Evolutionary conservation across 2,888 invertebrate species (phyloP).

Genomic region (Apodemia duryi): DNA sequence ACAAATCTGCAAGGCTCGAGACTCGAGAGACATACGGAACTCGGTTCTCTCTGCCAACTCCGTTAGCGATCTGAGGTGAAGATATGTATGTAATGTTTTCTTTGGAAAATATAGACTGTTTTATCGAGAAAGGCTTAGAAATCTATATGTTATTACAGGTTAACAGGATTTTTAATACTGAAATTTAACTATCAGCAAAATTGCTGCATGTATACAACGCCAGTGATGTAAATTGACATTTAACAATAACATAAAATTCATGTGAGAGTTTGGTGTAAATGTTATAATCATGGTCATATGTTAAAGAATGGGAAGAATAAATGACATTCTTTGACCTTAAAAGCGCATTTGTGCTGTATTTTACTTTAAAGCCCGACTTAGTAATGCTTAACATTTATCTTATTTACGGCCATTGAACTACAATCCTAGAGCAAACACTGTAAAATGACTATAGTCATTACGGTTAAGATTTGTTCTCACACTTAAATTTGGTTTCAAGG

Average conservation of each 20-base stretch:
- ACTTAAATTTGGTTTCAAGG: conserved; percentile 5
- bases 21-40: too few relatives aligned
- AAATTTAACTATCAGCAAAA: too few relatives aligned
- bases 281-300: background rate
- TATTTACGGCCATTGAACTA: conserved; percentile 1
- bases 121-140: too few relatives aligned
- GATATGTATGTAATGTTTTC: too few relatives aligned
- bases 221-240: too few relatives aligned
- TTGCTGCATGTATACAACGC: too few relatives aligned
- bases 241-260: background rate
- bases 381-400: conserved; percentile 1
- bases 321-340: background rate
- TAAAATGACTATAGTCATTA: conserved; percentile 10
- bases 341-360: background rate
- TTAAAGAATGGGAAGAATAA: background rate
- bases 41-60: too few relatives aligned
- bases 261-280: background rate
- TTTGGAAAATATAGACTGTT: too few relatives aligned
- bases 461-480: conserved; percentile 9
- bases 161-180: too few relatives aligned
- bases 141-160: too few relatives aligned
- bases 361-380: background rate
- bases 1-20: too few relatives aligned
- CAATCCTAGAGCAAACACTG: conserved; percentile 6
- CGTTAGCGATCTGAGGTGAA: too few relatives aligned